These are phyloP conservation scores for Drosophila lacicola DNA, from an alignment of 2,888 invertebrate genomes.

Conservation along the genomic window DNA sequence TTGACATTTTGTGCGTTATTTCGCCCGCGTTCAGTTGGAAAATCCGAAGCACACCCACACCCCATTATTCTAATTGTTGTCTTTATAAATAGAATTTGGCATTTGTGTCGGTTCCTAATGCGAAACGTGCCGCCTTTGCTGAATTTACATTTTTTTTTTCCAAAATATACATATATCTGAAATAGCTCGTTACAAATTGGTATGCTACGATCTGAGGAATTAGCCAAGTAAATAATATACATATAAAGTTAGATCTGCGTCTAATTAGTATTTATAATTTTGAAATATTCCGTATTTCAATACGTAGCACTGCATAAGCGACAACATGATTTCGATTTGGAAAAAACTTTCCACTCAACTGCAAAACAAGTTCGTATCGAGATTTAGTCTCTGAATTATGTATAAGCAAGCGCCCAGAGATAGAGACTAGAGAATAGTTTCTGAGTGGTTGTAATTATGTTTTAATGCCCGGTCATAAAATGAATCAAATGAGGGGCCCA, in stretches of 20 bases:
- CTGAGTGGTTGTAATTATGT: conserved; percentile 45
- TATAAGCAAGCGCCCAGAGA: conserved; percentile 6
- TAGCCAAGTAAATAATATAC: too few relatives aligned
- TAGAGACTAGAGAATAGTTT: conserved; percentile 6
- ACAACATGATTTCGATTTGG: neutral
- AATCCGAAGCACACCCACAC: conserved; percentile 8
- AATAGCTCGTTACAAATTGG: neutral
- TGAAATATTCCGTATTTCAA: neutral
- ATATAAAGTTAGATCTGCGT: too few relatives aligned
- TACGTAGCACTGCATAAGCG: neutral
- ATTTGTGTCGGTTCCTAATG: conserved; percentile 30
- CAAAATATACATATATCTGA: neutral
- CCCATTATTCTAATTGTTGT: conserved; percentile 55
- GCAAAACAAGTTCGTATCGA: conserved; percentile 37
- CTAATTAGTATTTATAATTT: neutral
- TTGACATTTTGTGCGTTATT: conserved; percentile 30
- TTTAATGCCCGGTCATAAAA: conserved; percentile 39
- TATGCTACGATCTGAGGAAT: too few relatives aligned
- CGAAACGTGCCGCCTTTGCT: conserved; percentile 61
- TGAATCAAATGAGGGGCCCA: conserved; percentile 15
- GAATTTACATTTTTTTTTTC: conserved; percentile 40
- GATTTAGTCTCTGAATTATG: conserved; percentile 12
- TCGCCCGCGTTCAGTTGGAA: conserved; percentile 23
- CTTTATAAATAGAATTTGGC: conserved; percentile 42
- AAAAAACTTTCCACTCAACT: conserved; percentile 31